phyloP scores from a whole-genome alignment of 1,140 invertebrate genomes.

The Ctenoplectra terminalis region DNA sequence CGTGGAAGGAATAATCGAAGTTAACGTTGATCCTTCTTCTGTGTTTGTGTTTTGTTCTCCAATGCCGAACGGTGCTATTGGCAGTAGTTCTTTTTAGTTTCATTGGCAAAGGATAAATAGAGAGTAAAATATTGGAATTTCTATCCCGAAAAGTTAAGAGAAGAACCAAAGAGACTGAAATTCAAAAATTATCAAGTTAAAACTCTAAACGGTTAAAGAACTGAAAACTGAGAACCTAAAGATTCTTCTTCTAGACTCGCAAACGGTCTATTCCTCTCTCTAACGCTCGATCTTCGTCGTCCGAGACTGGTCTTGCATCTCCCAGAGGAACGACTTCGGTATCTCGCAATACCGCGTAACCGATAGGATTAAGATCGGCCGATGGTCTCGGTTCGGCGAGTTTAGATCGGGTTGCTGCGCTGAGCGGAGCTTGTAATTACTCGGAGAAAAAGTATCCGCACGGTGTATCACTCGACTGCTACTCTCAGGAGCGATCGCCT shows the following conservation, averaged over 20 bases:
- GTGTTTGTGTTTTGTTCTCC: too few species aligned
- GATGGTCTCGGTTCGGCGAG: conserved; percentile 44
- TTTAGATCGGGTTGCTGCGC: conserved; percentile 42
- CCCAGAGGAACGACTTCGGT: background rate
- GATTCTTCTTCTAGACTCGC: background rate
- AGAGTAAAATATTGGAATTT: too few species aligned
- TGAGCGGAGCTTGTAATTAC: conserved; percentile 45
- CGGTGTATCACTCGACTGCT: conserved; percentile 46
- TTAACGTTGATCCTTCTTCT: background rate
- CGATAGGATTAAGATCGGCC: conserved; percentile 56
- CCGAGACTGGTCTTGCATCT: background rate
- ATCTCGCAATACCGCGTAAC: conserved; percentile 46
- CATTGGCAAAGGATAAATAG: too few species aligned
- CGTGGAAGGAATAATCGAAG: background rate
- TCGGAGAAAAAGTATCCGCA: conserved; percentile 29
- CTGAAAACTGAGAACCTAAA: too few species aligned
- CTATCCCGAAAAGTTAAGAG: too few species aligned
- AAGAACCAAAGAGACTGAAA: too few species aligned
- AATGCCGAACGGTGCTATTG: too few species aligned
- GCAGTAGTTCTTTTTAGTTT: too few species aligned
- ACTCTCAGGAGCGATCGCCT: conserved; percentile 43
- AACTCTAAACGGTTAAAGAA: too few species aligned
- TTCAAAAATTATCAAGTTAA: too few species aligned
- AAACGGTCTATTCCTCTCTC: background rate
- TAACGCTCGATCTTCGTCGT: background rate